Evolutionary conservation across 2,113 vertebrate species (phyloP), one percentile per base, ranked within the genome.

Genomic region (Ptilorrhoa leucosticta): DNA sequence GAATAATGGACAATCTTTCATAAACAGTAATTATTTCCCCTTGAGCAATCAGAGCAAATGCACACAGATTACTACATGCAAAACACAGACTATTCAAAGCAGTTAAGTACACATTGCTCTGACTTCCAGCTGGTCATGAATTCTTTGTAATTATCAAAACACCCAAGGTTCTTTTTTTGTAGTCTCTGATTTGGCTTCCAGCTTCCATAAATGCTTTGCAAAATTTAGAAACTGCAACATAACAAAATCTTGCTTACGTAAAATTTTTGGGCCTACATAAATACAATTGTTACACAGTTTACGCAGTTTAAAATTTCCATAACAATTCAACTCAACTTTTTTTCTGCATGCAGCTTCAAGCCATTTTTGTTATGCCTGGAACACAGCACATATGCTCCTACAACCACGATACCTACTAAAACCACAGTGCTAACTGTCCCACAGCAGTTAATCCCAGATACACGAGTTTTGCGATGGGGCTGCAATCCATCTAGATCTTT

Each of bases 1-100:
- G 13, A 83, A 92, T 77, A 96, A 96, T 61, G 31, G 80, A 73
- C 37, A 92, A 61, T 92, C 66, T 92, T 94, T 92, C 63, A 70
- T 77, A 96, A 94, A 92, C 58, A 91, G 58, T 81, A 90, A 89
- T 92, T 77, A 89, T 90, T 92, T 96, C 80, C 80, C 64, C 50
- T 94, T 92, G 83, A 92, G 87, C 64, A 96, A 81, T 92, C 83
- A 94, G 45, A 92, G 54, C 11, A 94, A 94, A 94, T 90, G 69
- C 48, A 23, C 71, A 77, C 50, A 94, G 58, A 90, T 54, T 83
- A 68, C 24, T 80, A 44, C 48, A 86, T 53, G 76, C 65, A 73
- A 96, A 94, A 89, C 61, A 85, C 7, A 64, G 71, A 68, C 27
- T 65, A 80, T 83, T 90, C 54, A 93, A 78, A 90, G 53, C 31